A percentile compares a stretch with the other conserved stretches of the same genome.
Evolutionary conservation across 1,140 invertebrate species (phyloP).

Genomic region (Lethrus apterus): DNA sequence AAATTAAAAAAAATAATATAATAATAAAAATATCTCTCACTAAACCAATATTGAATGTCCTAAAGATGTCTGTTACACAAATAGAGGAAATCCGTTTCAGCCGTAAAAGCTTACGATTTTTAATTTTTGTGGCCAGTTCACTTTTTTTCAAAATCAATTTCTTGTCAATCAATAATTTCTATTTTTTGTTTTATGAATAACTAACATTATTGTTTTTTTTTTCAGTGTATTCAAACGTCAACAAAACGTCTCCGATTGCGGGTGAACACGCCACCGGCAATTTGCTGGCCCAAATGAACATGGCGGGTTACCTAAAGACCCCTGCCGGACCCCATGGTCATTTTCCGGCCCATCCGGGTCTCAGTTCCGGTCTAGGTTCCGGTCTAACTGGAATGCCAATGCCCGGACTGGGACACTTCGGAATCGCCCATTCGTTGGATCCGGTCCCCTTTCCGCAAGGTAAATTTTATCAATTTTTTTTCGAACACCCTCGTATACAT

Average conservation of each 20-base stretch:
- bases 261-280: slow-evolving; percentile 6
- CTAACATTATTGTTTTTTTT: no score
- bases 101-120: no score
- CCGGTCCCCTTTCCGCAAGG: slow-evolving; percentile 46
- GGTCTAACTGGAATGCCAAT: slow-evolving; percentile 27
- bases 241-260: slow-evolving; percentile 22
- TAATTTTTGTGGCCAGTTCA: no score
- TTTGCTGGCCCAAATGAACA: slow-evolving; percentile 22
- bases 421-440: slow-evolving; percentile 43
- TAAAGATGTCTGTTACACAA: no score
- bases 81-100: no score
- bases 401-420: slow-evolving; percentile 40
- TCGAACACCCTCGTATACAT: background rate
- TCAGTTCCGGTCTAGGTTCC: slow-evolving; percentile 30
- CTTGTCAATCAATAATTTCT: no score
- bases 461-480: slow-evolving; percentile 33
- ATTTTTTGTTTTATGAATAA: no score
- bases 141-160: no score
- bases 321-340: slow-evolving; percentile 19
- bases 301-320: slow-evolving; percentile 23
- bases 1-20: no score
- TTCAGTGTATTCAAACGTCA: slow-evolving; percentile 22
- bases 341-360: slow-evolving; percentile 21
- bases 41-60: no score
- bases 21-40: no score